A percentile compares a stretch with the other conserved stretches of the same genome.
phyloP scores from a whole-genome alignment of 2,797 vertebrate genomes.

The Bryconaethiops microstoma region DNA sequence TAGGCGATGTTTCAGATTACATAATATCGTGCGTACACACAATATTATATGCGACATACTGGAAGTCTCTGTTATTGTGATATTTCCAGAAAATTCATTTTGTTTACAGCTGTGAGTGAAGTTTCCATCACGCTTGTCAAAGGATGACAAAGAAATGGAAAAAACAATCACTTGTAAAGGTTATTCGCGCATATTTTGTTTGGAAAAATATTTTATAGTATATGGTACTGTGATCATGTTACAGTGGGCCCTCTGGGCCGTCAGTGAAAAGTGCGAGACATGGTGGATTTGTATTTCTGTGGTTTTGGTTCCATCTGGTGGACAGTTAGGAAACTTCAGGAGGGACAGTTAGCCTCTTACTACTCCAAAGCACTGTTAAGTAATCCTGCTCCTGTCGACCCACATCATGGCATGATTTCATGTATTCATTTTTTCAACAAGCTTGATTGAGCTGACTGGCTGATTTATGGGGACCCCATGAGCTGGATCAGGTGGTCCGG shows the following conservation, averaged over 20 bases:
- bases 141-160: neutral
- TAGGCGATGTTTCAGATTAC: neutral
- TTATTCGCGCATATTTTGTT: neutral
- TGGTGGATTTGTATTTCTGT: neutral
- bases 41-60: neutral
- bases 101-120: neutral
- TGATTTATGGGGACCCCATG: too few relatives aligned
- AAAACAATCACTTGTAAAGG: neutral
- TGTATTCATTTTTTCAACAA: too few relatives aligned
- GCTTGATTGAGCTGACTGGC: too few relatives aligned
- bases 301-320: constrained; percentile 56
- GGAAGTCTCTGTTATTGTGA: neutral
- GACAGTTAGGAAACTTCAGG: constrained; percentile 4
- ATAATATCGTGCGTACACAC: too few relatives aligned
- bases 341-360: neutral
- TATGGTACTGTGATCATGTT: neutral
- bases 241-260: neutral
- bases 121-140: neutral
- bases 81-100: neutral
- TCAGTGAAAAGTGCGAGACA: neutral
- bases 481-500: too few relatives aligned
- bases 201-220: neutral
- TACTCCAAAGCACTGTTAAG: neutral
- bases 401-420: too few relatives aligned
- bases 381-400: neutral